Evolutionary conservation across 2,888 invertebrate species (phyloP).

Genomic region (Vesta saturnalis): DNA sequence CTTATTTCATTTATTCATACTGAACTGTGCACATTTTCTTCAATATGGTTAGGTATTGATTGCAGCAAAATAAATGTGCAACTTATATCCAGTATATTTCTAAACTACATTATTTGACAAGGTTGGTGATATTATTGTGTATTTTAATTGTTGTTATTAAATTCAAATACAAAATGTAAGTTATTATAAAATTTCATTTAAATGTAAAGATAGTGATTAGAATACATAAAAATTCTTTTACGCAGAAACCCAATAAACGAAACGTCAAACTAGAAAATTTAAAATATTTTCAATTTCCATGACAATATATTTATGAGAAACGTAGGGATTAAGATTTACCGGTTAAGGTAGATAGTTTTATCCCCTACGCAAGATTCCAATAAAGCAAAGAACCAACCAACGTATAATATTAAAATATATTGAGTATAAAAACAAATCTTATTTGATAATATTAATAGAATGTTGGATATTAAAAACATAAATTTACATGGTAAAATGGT

Average conservation of each 20-base stretch:
- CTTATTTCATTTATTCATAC: too few species aligned
- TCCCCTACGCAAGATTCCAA: background rate
- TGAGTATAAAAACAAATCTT: background rate
- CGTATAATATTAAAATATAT: background rate
- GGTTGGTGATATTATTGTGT: too few species aligned
- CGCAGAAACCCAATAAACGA: background rate
- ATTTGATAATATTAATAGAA: background rate
- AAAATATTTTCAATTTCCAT: background rate
- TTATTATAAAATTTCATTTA: too few species aligned
- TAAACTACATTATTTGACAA: too few species aligned
- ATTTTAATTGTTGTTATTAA: too few species aligned
- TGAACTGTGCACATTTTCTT: too few species aligned
- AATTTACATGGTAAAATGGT: conserved; percentile 16
- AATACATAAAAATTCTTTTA: background rate
- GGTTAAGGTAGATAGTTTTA: background rate
- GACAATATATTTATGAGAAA: background rate
- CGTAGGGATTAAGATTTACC: background rate
- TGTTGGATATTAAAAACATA: background rate
- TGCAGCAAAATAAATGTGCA: too few species aligned
- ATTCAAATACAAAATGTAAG: too few species aligned
- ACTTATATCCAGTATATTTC: too few species aligned
- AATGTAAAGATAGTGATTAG: too few species aligned
- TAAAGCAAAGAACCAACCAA: background rate
- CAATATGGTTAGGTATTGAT: too few species aligned
- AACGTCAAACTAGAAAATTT: conserved; percentile 1